These are phyloP conservation scores for Drosophila azteca DNA, from an alignment of 1,140 invertebrate species.

Conservation along the genomic window DNA sequence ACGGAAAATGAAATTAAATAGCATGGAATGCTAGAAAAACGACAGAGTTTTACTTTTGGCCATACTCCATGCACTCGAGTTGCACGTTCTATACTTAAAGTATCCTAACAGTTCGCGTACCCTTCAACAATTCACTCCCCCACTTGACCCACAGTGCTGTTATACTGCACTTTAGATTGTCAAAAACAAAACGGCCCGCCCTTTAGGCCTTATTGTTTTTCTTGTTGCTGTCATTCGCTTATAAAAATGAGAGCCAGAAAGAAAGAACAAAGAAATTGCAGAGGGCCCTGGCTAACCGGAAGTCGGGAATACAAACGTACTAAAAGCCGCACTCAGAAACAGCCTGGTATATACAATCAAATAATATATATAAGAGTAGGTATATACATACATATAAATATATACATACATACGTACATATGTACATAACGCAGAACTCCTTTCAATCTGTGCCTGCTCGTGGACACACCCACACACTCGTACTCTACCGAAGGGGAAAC, in stretches of 20 bases:
- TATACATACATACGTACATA: background rate
- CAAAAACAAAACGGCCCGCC: slow-evolving; percentile 52
- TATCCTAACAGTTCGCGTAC: slow-evolving; percentile 13
- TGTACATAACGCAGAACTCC: slow-evolving; percentile 25
- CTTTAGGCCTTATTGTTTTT: slow-evolving; percentile 16
- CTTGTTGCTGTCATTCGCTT: slow-evolving; percentile 5
- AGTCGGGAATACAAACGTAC: slow-evolving; percentile 80
- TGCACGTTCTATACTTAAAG: background rate
- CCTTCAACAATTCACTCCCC: slow-evolving; percentile 17
- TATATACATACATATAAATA: slow-evolving; percentile 4
- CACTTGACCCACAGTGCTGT: slow-evolving; percentile 49
- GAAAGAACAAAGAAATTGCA: slow-evolving; percentile 71
- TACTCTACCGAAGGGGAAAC: slow-evolving; percentile 36
- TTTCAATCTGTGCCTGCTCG: too few species aligned
- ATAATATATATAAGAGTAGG: background rate
- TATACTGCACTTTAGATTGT: slow-evolving; percentile 61
- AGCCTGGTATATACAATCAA: slow-evolving; percentile 20
- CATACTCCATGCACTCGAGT: background rate
- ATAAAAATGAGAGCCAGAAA: slow-evolving; percentile 49
- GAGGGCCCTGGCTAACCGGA: slow-evolving; percentile 70
- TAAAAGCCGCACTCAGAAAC: slow-evolving; percentile 78
- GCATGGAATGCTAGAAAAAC: background rate
- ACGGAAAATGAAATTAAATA: too few species aligned
- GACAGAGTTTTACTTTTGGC: slow-evolving; percentile 24
- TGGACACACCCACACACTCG: slow-evolving; percentile 60